Base-by-base conservation (phyloP, 2,888 invertebrate genomes). In the Pasiphila rectangulata region DNA sequence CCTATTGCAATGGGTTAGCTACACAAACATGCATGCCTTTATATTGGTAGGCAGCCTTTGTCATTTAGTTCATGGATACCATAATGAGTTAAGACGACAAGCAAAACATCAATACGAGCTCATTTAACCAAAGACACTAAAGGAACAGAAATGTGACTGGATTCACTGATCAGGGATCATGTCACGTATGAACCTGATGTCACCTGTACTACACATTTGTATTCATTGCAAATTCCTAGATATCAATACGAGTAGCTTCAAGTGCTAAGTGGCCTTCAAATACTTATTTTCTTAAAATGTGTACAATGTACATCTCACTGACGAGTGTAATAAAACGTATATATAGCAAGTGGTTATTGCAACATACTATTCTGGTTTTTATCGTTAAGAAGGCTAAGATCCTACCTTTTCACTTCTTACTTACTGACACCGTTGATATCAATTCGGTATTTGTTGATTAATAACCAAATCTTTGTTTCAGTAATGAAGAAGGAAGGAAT, bases 401-500 rank as follows among this genome's bases (percentile, higher is more conserved):
- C n/a, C n/a, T n/a, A n/a, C n/a, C n/a, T n/a, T n/a, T n/a, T n/a
- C n/a, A n/a, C n/a, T n/a, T n/a, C n/a, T n/a, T n/a, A n/a, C n/a
- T n/a, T n/a, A n/a, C n/a, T n/a, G n/a, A n/a, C n/a, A n/a, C n/a
- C n/a, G n/a, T n/a, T n/a, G n/a, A n/a, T n/a, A n/a, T n/a, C n/a
- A n/a, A n/a, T n/a, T n/a, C n/a, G n/a, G n/a, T n/a, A n/a, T n/a
- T n/a, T n/a, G n/a, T n/a, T n/a, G n/a, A n/a, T n/a, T n/a, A n/a
- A n/a, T n/a, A n/a, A n/a, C n/a, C n/a, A n/a, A n/a, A n/a, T n/a
- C n/a, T 21, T 39, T 61, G 24, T 75, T 80, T 51, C 73, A 81
- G 80, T 67, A 58, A 75, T 76, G 71, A 66, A 57, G 56, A 64
- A 46, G 36, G 9, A 51, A 34, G 54, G 30, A 48, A 42, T 38